phyloP scores from a whole-genome alignment of 2,797 vertebrate species.

The Dipus sagitta region DNA sequence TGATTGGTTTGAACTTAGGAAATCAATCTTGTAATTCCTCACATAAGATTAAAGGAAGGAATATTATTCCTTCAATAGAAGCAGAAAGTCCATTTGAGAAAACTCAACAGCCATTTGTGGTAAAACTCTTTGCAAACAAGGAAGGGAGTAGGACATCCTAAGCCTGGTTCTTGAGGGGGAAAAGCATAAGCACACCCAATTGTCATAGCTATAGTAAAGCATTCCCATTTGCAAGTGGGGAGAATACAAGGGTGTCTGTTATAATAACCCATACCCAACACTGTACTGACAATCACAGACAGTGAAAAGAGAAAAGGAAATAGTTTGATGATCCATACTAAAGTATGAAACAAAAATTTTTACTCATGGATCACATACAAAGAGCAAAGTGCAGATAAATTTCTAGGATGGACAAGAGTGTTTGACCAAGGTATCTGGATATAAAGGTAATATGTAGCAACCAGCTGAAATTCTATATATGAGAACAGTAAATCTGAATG shows the following conservation, averaged over 20 bases:
- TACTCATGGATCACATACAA: slow-evolving; percentile 10
- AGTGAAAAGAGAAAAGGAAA: slow-evolving; percentile 30
- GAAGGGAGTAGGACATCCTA: not conserved
- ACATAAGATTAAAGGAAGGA: slow-evolving; percentile 26
- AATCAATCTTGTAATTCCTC: slow-evolving; percentile 11
- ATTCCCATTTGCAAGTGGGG: slow-evolving; percentile 6
- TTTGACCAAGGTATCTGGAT: not conserved
- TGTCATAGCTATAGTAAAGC: not conserved
- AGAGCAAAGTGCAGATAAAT: slow-evolving; percentile 28
- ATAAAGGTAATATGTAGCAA: slow-evolving; percentile 6
- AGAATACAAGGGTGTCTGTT: not conserved
- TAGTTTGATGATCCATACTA: not conserved
- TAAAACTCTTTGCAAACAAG: slow-evolving; percentile 18
- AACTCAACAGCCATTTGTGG: not conserved
- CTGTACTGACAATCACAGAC: not conserved
- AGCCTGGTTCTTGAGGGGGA: not conserved
- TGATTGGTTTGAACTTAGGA: slow-evolving; percentile 46
- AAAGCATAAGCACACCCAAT: not conserved
- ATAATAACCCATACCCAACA: not conserved
- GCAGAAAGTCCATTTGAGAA: not conserved
- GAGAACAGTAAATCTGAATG: slow-evolving; percentile 26
- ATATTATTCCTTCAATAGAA: slow-evolving; percentile 40
- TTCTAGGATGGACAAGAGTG: slow-evolving; percentile 18
- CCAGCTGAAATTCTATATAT: slow-evolving; percentile 6
- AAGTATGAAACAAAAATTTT: slow-evolving; percentile 4